phyloP scores from a whole-genome alignment of 2,888 invertebrate species.

The Branchellion lobata region DNA sequence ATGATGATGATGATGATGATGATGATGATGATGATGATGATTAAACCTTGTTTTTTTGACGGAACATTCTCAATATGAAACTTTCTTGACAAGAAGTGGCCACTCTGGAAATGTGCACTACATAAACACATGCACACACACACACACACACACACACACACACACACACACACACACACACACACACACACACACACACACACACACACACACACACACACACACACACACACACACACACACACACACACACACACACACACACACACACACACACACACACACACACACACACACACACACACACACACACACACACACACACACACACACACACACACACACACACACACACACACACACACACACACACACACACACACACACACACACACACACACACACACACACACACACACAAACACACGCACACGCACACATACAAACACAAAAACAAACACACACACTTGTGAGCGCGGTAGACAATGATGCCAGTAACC shows the following conservation, averaged over 20 bases:
- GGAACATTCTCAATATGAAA: constrained; percentile 84
- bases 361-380: constrained; percentile 25
- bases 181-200: constrained; percentile 28
- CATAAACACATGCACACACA: not conserved
- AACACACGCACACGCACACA: constrained; percentile 50
- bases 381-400: constrained; percentile 18
- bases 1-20: constrained; percentile 31
- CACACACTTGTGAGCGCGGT: constrained; percentile 75
- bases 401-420: constrained; percentile 42
- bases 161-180: constrained; percentile 16
- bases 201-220: constrained; percentile 40
- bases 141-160: constrained; percentile 13
- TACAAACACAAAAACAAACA: constrained; percentile 41
- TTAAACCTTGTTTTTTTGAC: constrained; percentile 82
- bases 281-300: constrained; percentile 39
- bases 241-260: constrained; percentile 32
- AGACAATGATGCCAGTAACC: constrained; percentile 85
- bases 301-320: constrained; percentile 36
- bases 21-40: not conserved
- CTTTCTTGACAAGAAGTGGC: constrained; percentile 88
- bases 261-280: constrained; percentile 28
- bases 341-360: constrained; percentile 26
- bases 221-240: constrained; percentile 36
- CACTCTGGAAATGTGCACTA: constrained; percentile 55
- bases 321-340: constrained; percentile 30